phyloP scores from a whole-genome alignment of 1,140 invertebrate genomes.

The Panonychus citri region DNA sequence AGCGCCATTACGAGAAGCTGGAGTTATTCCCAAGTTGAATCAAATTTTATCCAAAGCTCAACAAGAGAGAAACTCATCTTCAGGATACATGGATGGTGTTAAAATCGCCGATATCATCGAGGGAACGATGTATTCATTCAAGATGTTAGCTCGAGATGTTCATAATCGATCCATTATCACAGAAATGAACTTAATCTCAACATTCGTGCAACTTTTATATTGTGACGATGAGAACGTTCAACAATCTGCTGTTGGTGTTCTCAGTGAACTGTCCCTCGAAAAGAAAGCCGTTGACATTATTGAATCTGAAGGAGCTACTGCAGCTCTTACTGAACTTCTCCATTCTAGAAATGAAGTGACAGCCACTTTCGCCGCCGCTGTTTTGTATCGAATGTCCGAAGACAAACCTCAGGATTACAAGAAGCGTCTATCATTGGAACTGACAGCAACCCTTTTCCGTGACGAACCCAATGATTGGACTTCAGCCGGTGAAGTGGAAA shows the following conservation, averaged over 20 bases:
- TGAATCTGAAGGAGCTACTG: slow-evolving; percentile 84
- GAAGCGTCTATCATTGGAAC: slow-evolving; percentile 79
- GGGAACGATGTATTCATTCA: slow-evolving; percentile 83
- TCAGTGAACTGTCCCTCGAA: slow-evolving; percentile 53
- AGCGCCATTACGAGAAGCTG: slow-evolving; percentile 71
- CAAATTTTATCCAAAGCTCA: slow-evolving; percentile 78
- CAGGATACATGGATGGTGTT: slow-evolving; percentile 76
- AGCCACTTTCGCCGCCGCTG: slow-evolving; percentile 90
- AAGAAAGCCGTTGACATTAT: slow-evolving; percentile 60
- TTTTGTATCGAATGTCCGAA: slow-evolving; percentile 90
- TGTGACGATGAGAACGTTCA: slow-evolving; percentile 96
- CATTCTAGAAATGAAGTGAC: slow-evolving; percentile 78
- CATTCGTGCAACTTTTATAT: slow-evolving; percentile 78
- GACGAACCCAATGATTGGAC: neutral
- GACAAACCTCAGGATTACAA: slow-evolving; percentile 95
- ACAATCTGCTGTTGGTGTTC: slow-evolving; percentile 78
- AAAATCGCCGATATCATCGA: slow-evolving; percentile 95
- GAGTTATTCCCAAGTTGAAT: slow-evolving; percentile 76
- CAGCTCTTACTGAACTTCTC: slow-evolving; percentile 75
- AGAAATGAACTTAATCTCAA: slow-evolving; percentile 71
- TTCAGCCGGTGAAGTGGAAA: no score
- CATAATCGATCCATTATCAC: slow-evolving; percentile 77
- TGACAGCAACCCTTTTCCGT: slow-evolving; percentile 30
- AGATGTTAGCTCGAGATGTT: slow-evolving; percentile 77
- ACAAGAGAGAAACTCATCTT: slow-evolving; percentile 35